Conservation (phyloP, 2,113 vertebrate genomes). For the sheep (Ovis aries) region ARS-UI_Ramb_v3.0 NC_056080.1:131000501-131001000, state of each 20-base stretch:
- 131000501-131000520: background rate
- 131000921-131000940: background rate
- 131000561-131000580: background rate
- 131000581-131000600: background rate
- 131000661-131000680: background rate
- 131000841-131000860: background rate
- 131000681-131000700: background rate
- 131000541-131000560: background rate
- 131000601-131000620: background rate
- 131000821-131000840: background rate
- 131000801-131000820: background rate
- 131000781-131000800: background rate
- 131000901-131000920: background rate
- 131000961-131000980: background rate
- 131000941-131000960: background rate
- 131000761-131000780: background rate
- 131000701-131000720: background rate
- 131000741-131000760: background rate
- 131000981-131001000: background rate
- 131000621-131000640: background rate
- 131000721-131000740: background rate
- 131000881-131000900: background rate
- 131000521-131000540: background rate
- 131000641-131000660: background rate
- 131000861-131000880: background rate